Base-by-base conservation (phyloP, 2,113 vertebrate genomes). In the Nothobranchius furzeri region DNA sequence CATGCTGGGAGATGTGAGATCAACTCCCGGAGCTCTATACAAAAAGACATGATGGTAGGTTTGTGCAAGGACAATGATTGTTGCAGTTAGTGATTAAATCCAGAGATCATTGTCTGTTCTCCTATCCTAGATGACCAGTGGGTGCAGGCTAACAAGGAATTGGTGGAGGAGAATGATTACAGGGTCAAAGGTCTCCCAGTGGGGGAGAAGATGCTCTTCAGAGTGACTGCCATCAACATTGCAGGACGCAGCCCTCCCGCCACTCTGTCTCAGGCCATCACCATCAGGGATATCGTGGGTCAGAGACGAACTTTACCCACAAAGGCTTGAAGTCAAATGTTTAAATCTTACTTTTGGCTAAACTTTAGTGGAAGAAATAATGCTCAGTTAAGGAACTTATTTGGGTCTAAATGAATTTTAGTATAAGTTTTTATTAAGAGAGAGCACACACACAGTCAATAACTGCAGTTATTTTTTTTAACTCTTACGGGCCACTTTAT, bases 261-360 rank as follows among this genome's bases (percentile, higher is more conserved):
- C 59, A 77, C 76, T 0, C 79, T 94, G 51, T 0, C 50, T 0
- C 95, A 96, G 85, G 84, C 93, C 0, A 94, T 97, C 79, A 96
- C 93, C 15, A 94, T 97, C 88, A 88, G 84, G 60, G 95, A 96
- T 87, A 94, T 97, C 55, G 87, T 94, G 25, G 92, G 95, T 96
- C 65, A 93, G 94, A 68, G 12, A 69, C 4, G 25, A 12, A 12
- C 36, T 42, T 61, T n/a, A 25, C 15, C 14, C n/a, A 9, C 8
- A 25, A 52, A 52, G 4, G 12, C 1, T 25, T 4, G 12, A 8
- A 25, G 20, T 25, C 9, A 40, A 30, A 25, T 40, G 36, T 37
- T 57, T 40, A 37, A 12, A 54, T 54, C 20, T 20, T 20, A 20
- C 20, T 20, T 20, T 20, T 20, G 20, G 20, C 20, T 20, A 20